Evolutionary conservation across 2,797 vertebrate species (phyloP), one percentile per base, ranked within the genome.

Genomic region (Tapera naevia): DNA sequence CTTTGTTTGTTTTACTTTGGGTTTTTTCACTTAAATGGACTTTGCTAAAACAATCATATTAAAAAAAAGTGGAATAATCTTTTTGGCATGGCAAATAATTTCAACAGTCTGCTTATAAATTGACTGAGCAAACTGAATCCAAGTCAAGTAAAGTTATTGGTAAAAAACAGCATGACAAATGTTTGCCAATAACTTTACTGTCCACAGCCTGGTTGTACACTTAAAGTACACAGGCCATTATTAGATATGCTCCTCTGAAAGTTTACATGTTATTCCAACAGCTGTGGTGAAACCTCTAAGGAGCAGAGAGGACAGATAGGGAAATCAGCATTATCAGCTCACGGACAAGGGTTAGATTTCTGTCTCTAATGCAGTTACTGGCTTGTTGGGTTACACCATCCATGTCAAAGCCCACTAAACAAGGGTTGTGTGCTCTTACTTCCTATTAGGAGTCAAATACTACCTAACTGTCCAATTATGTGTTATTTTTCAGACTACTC

Each of bases 321-420:
- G 16, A 85, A 89, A 75, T 84, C 5, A 61, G 18, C 13, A 35
- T n/a, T 61, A 54, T 46, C 35, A 35, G 13, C 54, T 48, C 35
- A 74, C 41, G n/a, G 21, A 54, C 13, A n/a, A 62, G 9, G 27
- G 25, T 75, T 75, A n/a, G 12, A 23, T 73, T 82, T 73, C 22
- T 88, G 21, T 76, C 28, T 70, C 13, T 64, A 1, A 30, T 17
- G 7, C 17, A 46, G 2, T 74, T 23, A 39, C 5, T 45, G 30
- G 60, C 54, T 86, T 0, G 0, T 13, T 62, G 30, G 2, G 25
- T 19, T 23, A 62, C 7, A 81, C 8, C 0, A 3, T 18, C 18
- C 33, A 3, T 46, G 17, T 54, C 13, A 85, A 80, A 85, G 17
- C 7, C 35, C 25, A 56, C 46, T 46, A 79, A 56, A 8, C 0